Conservation (phyloP, 2,888 invertebrate species). For the Pyrochroa serraticornis region DNA sequence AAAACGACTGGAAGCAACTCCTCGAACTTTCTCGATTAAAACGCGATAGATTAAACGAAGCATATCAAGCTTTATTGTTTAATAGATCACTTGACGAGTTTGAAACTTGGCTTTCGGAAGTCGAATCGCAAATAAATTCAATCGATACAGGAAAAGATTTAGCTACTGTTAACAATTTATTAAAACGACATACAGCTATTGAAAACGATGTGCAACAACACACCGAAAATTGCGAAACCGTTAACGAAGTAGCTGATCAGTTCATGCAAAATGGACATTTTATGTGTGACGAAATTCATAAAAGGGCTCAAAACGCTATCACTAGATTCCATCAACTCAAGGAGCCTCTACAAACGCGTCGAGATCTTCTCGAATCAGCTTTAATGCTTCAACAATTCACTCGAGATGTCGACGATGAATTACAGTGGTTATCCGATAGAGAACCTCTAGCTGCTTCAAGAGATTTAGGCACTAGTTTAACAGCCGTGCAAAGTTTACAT, state of each 20-base stretch:
- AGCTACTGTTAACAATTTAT: slow-evolving; percentile 80
- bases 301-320: slow-evolving; percentile 71
- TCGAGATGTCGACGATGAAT: slow-evolving; percentile 90
- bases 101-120: slow-evolving; percentile 90
- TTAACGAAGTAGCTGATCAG: slow-evolving; percentile 79
- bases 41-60: slow-evolving; percentile 84
- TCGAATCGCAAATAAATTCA: slow-evolving; percentile 73
- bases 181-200: slow-evolving; percentile 80
- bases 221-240: slow-evolving; percentile 78
- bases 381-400: slow-evolving; percentile 86
- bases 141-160: slow-evolving; percentile 88
- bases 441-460: slow-evolving; percentile 72
- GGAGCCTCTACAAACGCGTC: slow-evolving; percentile 88
- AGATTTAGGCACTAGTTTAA: slow-evolving; percentile 67
- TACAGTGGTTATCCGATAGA: slow-evolving; percentile 87
- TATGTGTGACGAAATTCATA: slow-evolving; percentile 84
- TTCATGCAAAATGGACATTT: slow-evolving; percentile 85
- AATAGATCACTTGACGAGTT: slow-evolving; percentile 91
- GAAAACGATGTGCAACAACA: slow-evolving; percentile 87
- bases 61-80: slow-evolving; percentile 88
- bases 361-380: slow-evolving; percentile 92
- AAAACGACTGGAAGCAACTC: slow-evolving; percentile 85
- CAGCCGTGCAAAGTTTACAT: slow-evolving; percentile 84
- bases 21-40: slow-evolving; percentile 83
- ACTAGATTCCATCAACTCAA: slow-evolving; percentile 68